phyloP scores from a whole-genome alignment of 2,888 invertebrate genomes.

The Athalia rosae region DNA sequence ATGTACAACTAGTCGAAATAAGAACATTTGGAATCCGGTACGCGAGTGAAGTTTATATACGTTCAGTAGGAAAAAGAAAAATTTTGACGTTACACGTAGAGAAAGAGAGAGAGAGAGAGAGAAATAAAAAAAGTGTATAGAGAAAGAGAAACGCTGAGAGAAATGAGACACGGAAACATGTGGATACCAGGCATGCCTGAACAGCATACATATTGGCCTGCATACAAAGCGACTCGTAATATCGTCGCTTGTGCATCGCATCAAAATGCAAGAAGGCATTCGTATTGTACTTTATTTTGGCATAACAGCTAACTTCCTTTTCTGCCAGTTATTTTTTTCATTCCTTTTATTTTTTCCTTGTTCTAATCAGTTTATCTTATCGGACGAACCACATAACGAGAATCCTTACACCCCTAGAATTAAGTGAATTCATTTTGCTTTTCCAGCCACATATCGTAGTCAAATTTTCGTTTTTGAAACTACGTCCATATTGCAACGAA shows the following conservation, averaged over 20 bases:
- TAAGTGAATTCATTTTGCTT: too few relatives aligned
- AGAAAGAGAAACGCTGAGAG: background rate
- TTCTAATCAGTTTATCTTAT: background rate
- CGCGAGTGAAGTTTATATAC: constrained; percentile 33
- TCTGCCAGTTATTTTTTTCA: background rate
- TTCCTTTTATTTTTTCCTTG: background rate
- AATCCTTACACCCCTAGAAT: too few relatives aligned
- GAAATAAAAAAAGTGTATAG: background rate
- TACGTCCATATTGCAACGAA: too few relatives aligned
- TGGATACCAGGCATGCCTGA: constrained; percentile 47
- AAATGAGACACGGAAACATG: constrained; percentile 19
- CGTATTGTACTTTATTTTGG: constrained; percentile 37
- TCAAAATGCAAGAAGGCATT: constrained; percentile 37
- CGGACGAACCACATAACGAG: too few relatives aligned
- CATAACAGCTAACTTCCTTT: constrained; percentile 6
- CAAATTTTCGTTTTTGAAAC: too few relatives aligned
- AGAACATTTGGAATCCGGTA: constrained; percentile 41
- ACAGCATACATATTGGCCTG: constrained; percentile 59
- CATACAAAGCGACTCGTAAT: constrained; percentile 65
- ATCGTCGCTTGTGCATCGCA: constrained; percentile 54
- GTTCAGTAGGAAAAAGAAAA: constrained; percentile 38
- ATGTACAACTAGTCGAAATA: constrained; percentile 36
- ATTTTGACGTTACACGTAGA: constrained; percentile 1
- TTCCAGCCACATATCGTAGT: too few relatives aligned
- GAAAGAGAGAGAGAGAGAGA: background rate